Evolutionary conservation across 2,888 invertebrate genomes (phyloP), one percentile per base, ranked within the genome.

Genomic region (Slavum lentiscoides): DNA sequence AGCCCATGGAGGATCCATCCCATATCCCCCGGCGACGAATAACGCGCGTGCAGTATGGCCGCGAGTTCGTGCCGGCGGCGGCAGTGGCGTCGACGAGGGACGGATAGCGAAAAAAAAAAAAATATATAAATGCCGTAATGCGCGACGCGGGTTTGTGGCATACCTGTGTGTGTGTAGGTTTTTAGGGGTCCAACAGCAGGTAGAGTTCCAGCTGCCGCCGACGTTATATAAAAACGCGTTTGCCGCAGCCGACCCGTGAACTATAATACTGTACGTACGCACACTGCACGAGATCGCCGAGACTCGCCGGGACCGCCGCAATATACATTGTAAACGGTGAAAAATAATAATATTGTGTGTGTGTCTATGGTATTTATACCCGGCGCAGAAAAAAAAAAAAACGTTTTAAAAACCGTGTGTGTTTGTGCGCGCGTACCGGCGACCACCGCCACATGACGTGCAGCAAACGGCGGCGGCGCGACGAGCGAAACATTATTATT

Each of bases 141-240:
- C 49, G 62, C 77, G 17, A 69, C 53, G 77, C 49, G 77, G 77
- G 62, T 53, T 70, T 62, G 77, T 69, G 77, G 77, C 70, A 21
- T 72, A 80, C 77, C 68, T 30, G 30, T 68, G 13, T 68, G n/a
- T 68, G 43, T 67, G 21, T 37, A 68, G 76, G 68, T 68, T 49
- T 69, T 19, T 55, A 77, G 70, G 76, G 77, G 77, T 70, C 77
- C 30, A 4, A 30, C 77, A 70, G 77, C 76, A 68, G 76, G 59
- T 67, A 62, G 76, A 55, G 77, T 80, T 80, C 37, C 77, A 80
- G 77, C 77, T 80, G 75, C 67, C 58, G 77, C 64, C 62, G 77
- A 43, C 30, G 30, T 59, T 58, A 39, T 74, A 66, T 66, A 66
- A 66, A 39, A 58, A 74, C 43, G 1, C 59, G 9, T 39, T n/a